Evolutionary conservation across 1,140 invertebrate genomes (phyloP), one percentile per base, ranked within the genome.

Genomic region (Drosophila elegans): DNA sequence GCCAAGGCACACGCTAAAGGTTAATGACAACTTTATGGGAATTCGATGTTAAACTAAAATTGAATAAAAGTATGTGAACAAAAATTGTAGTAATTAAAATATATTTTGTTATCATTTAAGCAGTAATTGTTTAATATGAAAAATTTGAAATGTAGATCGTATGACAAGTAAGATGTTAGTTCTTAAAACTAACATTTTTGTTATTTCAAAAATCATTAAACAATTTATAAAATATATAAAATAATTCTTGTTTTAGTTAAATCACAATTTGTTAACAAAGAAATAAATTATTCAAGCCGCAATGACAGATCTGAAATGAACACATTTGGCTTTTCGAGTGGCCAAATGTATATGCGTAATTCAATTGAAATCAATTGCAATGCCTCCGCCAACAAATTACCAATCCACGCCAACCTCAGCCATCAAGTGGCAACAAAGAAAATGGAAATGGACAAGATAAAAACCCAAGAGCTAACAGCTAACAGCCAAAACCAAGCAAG

Each of bases 341-440:
- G 7, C 36, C 38, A 0, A 29, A 29, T 64, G 36, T 11, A 38
- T 36, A 21, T 64, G 69, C 44, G 73, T 67, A 46, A 67, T 67
- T 76, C 46, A 74, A 86, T 86, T 56, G 46, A 72, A 88, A 75
- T 81, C 83, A 75, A 88, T 88, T 75, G 83, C 80, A 80, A 55
- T 69, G 80, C 62, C 55, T 48, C 42, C 11, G 61, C 73, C 51
- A 48, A 75, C 73, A 76, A 76, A 76, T 76, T 64, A 74, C 72
- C 72, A 74, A 56, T 74, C 59, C 49, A 76, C 48, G 62, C 64
- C 67, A 71, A 34, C 62, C 67, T 56, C 29, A 71, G 29, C n/a
- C 64, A 52, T 52, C 64, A 52, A 68, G 64, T 68, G 67, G 49
- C 52, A 71, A 71, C 67, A 76, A 57, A 76, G 46, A 36, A 75